Evolutionary conservation across 2,888 invertebrate genomes (phyloP).

Genomic region (Neria commutata): DNA sequence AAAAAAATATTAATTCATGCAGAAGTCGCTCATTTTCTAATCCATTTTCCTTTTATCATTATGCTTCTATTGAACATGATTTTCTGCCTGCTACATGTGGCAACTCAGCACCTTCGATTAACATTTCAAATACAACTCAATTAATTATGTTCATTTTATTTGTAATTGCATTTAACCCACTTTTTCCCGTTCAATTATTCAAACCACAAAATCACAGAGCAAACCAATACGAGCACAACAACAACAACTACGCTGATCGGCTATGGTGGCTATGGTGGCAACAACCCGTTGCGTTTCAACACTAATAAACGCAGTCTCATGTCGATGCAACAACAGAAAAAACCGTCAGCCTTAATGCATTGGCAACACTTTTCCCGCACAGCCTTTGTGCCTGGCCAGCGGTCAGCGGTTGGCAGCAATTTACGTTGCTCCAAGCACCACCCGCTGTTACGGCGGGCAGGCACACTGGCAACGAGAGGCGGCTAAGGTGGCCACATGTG

Average conservation of each 20-base stretch:
- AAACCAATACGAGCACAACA: no score
- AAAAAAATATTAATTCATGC: no score
- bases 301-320: constrained; percentile 2
- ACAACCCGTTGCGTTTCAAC: not conserved
- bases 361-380: constrained; percentile 20
- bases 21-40: constrained; percentile 36
- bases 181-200: constrained; percentile 1
- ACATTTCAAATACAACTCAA: not conserved
- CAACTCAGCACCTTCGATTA: not conserved
- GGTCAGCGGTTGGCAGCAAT: no score
- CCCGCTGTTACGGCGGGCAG: not conserved
- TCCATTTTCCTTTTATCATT: constrained; percentile 21
- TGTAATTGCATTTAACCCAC: constrained; percentile 5
- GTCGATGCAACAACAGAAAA: no score
- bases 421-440: no score
- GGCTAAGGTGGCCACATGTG: constrained; percentile 11
- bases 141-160: not conserved
- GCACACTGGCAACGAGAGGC: not conserved
- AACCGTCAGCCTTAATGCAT: not conserved
- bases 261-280: no score
- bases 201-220: not conserved
- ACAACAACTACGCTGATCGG: no score
- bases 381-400: constrained; percentile 5
- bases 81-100: not conserved
- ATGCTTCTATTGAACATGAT: constrained; percentile 21